Evolutionary conservation across 2,113 vertebrate species (phyloP).

Genomic region (Myiozetetes cayanensis): DNA sequence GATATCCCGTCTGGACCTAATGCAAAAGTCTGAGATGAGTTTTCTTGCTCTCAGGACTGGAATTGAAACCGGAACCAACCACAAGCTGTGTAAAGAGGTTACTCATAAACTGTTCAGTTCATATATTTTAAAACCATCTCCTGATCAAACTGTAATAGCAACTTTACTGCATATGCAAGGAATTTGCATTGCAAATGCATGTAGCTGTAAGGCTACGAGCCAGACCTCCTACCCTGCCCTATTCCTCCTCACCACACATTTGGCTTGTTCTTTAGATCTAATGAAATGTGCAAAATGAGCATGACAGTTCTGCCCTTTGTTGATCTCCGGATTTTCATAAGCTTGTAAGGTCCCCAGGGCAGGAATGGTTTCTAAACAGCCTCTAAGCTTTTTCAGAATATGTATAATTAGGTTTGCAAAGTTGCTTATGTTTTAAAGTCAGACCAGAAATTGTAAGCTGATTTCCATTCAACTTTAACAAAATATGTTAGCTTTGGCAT

Average conservation of each 20-base stretch:
- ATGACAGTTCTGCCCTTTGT: slow-evolving; percentile 11
- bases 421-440: slow-evolving; percentile 13
- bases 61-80: neutral
- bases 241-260: slow-evolving; percentile 1
- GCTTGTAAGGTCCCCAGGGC: slow-evolving; percentile 19
- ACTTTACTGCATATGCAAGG: neutral
- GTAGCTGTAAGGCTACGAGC: neutral
- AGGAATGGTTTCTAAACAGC: neutral
- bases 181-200: slow-evolving; percentile 53
- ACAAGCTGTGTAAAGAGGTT: neutral
- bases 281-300: slow-evolving; percentile 55
- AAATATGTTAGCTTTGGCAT: slow-evolving; percentile 4
- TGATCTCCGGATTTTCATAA: slow-evolving; percentile 31
- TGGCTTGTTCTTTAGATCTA: slow-evolving; percentile 28
- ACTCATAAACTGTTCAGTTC: neutral
- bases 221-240: slow-evolving; percentile 51
- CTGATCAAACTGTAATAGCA: slow-evolving; percentile 13
- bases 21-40: neutral
- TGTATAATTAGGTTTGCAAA: slow-evolving; percentile 31
- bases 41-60: neutral
- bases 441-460: neutral
- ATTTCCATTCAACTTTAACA: slow-evolving; percentile 13
- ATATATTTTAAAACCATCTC: slow-evolving; percentile 7
- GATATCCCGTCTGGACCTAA: neutral
- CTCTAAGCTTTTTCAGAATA: neutral